Base-by-base conservation (phyloP, 2,797 vertebrate species). In the Tangara arthus region DNA sequence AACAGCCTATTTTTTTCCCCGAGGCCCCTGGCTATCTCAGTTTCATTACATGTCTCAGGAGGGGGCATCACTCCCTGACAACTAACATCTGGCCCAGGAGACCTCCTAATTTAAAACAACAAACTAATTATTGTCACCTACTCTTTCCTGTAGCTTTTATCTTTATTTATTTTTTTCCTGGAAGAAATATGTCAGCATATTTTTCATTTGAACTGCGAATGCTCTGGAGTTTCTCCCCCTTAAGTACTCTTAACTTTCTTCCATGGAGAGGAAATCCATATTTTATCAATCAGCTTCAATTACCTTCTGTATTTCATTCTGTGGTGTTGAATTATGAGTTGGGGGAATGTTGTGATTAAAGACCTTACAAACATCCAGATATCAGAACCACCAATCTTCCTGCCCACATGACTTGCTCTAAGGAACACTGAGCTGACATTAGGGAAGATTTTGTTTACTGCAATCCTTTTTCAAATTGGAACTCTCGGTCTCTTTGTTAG, bases 111-210 rank as follows among this genome's bases (percentile, higher is more conserved):
- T 96, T 95, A 96, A 97, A 98, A 94, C 94, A 97, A 97, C 95
- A 97, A 96, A 94, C 94, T 97, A 94, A 97, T 98, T 97, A 96
- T 95, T 97, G 90, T 97, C 97, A 97, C 97, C 96, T 97, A 91
- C 90, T 86, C 88, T 97, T 97, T 96, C 93, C 79, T 81, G 72
- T 35, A 59, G 87, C 82, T 97, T 97, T 97, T 96, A 96, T 96
- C 92, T 95, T 92, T 92, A 76, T 95, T 95, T 97, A 63, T 94
- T 94, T 94, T 94, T 94, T 84, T 76, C 76, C 84, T 85, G 80
- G 59, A 90, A 91, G 90, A 96, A 95, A 94, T 83, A 94, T 89
- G 81, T 87, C 86, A 81, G 82, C 82, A 16, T 52, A 81, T 90
- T 90, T 96, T 96, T 92, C 49, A 90, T 93, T 79, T 85, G 69